Base-by-base conservation (phyloP, 2,888 invertebrate species). In the Lottia gigantea region DNA sequence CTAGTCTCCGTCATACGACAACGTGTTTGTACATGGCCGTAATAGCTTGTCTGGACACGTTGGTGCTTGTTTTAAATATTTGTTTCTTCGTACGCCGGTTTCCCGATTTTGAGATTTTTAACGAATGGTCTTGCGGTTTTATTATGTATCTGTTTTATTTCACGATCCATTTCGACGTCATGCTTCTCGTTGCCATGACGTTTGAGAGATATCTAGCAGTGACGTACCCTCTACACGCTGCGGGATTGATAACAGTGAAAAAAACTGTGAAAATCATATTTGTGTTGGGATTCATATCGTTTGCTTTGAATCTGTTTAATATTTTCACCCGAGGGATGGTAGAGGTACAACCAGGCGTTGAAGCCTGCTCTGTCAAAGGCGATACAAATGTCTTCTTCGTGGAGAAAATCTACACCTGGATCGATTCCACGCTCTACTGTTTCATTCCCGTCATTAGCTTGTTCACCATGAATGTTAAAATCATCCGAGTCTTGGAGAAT, bases 381-480 rank as follows among this genome's bases (percentile, higher is more conserved):
- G 65, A 66, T 4, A 47, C 49, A 11, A 68, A 70, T 23, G 64
- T 55, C 47, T 68, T 46, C 64, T 73, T 71, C 65, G 47, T 73
- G 62, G 47, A 16, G 49, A 67, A 71, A 61, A 31, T 73, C 40
- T 75, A 68, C 68, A 68, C 75, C 0, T 75, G 73, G 75, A 73
- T 75, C 19, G 75, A 75, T n/a, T 69, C 72, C n/a, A 63, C 71
- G 15, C 62, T 75, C 31, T 75, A 75, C 49, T 73, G 73, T 55
- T 75, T 75, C 69, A 68, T 73, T 16, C 75, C 75, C 8, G 46
- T 72, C 19, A 61, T 65, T 14, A 49, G 67, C 14, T 70, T 73
- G 15, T 71, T 73, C 62, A 64, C 71, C 8, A 62, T 75, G 26
- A 75, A 75, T 62, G 49, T 73, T 12, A 68, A 70, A 25, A 73